Evolutionary conservation across 2,888 invertebrate genomes (phyloP), one percentile per base, ranked within the genome.

Genomic region (Orchesellides sinensis): DNA sequence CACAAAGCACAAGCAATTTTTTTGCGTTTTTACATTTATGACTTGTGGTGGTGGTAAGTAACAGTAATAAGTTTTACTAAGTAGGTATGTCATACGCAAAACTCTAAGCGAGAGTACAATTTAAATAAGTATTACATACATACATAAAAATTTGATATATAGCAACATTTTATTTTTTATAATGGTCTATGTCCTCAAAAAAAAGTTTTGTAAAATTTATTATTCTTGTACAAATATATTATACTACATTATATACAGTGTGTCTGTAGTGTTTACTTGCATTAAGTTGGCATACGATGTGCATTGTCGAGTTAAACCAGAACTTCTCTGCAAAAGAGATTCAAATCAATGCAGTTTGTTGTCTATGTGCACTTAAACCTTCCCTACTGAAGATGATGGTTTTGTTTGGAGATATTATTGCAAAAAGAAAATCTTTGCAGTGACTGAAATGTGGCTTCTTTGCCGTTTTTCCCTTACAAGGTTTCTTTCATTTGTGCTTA

Each of bases 51-150:
- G 23, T 47, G 5, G 66, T 70, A 17, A 35, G 70, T 56, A 70
- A 56, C 45, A 70, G 59, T 21, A 73, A 73, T 73, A 73, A 61
- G 21, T 73, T 61, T 73, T 59, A 73, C 47, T 69, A n/a, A 35
- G 59, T 61, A 49, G 10, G 32, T 21, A 54, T 66, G 14, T 56
- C 27, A 56, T 66, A 66, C 63, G 35, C 40, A 32, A 63, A 14
- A 17, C 63, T 19, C 56, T 1, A 66, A 8, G 2, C 10, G 40
- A 2, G n/a, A 14, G 2, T n/a, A n/a, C n/a, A n/a, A n/a, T n/a
- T n/a, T n/a, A n/a, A n/a, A n/a, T n/a, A 10, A 40, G 32, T n/a
- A 40, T 2, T 2, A 5, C 2, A 40, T 14, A 8, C 10, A 40
- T 40, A 40, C n/a, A 40, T 40, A 32, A 32, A 32, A 32, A 32